Conservation (phyloP, 1,140 invertebrate genomes). For the Pseudomyrmex flavicornis region DNA sequence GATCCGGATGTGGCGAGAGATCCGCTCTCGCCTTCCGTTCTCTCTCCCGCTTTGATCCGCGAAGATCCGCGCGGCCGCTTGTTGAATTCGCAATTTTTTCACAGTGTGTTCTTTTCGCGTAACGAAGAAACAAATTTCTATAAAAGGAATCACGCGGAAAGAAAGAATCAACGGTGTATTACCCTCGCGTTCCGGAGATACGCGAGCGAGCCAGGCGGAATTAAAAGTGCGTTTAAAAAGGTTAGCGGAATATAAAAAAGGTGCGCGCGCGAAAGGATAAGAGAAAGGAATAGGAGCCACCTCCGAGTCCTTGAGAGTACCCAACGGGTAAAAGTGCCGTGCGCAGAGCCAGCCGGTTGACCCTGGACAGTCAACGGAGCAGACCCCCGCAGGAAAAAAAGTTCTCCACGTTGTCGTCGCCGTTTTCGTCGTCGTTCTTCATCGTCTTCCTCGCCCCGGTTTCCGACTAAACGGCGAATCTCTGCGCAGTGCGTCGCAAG, state of each 20-base stretch:
- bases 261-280: constrained; percentile 84
- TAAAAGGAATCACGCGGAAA: constrained; percentile 19
- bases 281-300: constrained; percentile 84
- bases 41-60: constrained; percentile 43
- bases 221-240: constrained; percentile 81
- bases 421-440: constrained; percentile 14
- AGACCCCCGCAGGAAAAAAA: constrained; percentile 74
- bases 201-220: constrained; percentile 69
- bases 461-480: neutral
- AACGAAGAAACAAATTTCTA: too few relatives aligned
- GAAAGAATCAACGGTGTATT: neutral
- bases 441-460: neutral
- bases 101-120: neutral
- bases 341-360: constrained; percentile 83
- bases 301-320: constrained; percentile 83
- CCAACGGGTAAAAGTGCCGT: constrained; percentile 83
- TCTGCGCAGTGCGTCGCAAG: neutral
- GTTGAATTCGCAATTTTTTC: constrained; percentile 6
- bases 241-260: constrained; percentile 80
- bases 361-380: constrained; percentile 79
- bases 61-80: constrained; percentile 18
- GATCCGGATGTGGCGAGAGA: constrained; percentile 73
- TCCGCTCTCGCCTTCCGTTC: constrained; percentile 28
- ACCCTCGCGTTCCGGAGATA: constrained; percentile 50
- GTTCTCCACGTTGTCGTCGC: constrained; percentile 59